A percentile compares a stretch with the other conserved stretches of the same genome.
These are phyloP conservation scores for Drosophila grimshawi DNA, from an alignment of 1,140 invertebrate species.

Conservation along the genomic window DNA sequence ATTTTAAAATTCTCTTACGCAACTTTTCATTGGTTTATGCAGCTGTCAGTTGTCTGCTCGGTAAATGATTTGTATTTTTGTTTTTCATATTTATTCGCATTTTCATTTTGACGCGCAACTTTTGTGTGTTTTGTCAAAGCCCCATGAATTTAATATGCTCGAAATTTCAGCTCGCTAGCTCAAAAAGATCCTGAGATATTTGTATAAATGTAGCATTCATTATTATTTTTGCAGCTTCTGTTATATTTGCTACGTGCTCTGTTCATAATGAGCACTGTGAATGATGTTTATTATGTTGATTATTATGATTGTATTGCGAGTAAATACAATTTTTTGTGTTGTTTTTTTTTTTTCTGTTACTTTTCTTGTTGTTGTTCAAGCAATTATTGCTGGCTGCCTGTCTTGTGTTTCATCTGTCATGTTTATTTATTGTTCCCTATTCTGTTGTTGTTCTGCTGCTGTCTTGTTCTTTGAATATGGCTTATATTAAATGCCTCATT, in stretches of 20 bases:
- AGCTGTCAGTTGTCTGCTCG: slow-evolving; percentile 44
- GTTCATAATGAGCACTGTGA: slow-evolving; percentile 18
- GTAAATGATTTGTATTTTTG: slow-evolving; percentile 1
- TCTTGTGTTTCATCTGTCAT: slow-evolving; percentile 56
- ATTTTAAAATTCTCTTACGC: slow-evolving; percentile 16
- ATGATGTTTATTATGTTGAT: slow-evolving; percentile 53
- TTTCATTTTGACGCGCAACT: not conserved
- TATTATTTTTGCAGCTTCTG: slow-evolving; percentile 4
- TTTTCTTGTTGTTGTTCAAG: too few species aligned
- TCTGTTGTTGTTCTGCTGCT: slow-evolving; percentile 22
- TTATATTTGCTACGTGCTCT: slow-evolving; percentile 9
- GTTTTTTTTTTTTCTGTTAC: slow-evolving; percentile 13
- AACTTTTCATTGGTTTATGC: slow-evolving; percentile 22
- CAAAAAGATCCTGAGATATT: slow-evolving; percentile 12
- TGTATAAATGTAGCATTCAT: not conserved
- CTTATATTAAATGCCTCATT: slow-evolving; percentile 24
- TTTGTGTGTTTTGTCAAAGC: slow-evolving; percentile 1
- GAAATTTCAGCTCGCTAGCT: slow-evolving; percentile 2
- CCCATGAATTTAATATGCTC: not conserved
- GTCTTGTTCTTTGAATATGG: slow-evolving; percentile 18
- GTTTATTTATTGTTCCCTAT: slow-evolving; percentile 68
- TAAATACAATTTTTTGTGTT: slow-evolving; percentile 54
- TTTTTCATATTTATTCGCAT: not conserved
- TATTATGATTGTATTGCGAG: slow-evolving; percentile 46
- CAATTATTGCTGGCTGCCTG: slow-evolving; percentile 10